Conservation (phyloP, 2,888 invertebrate species). For the Formica aserva region DNA sequence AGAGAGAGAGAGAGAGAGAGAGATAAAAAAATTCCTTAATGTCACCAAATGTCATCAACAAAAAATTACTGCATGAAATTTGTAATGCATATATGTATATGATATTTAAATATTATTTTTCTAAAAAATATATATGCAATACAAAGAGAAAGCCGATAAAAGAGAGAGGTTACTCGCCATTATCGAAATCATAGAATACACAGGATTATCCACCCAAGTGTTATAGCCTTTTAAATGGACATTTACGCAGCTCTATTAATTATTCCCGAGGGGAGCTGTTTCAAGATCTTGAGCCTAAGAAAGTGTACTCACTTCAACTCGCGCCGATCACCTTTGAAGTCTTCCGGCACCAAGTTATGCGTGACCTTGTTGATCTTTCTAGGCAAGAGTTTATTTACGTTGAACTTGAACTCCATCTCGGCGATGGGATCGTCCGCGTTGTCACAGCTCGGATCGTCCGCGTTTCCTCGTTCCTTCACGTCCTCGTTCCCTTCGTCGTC, state of each 20-base stretch:
- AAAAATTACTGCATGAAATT: not conserved
- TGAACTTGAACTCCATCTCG: constrained; percentile 84
- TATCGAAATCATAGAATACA: not conserved
- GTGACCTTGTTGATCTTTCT: constrained; percentile 84
- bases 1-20: too few relatives aligned
- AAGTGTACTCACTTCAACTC: constrained; percentile 80
- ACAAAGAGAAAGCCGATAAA: not conserved
- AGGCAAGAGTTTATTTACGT: constrained; percentile 83
- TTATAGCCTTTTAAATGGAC: not conserved
- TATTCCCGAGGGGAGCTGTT: not conserved
- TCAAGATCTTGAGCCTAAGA: not conserved
- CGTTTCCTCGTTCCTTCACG: constrained; percentile 3
- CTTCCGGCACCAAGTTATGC: constrained; percentile 82
- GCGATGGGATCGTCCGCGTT: not conserved
- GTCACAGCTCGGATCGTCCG: constrained; percentile 8
- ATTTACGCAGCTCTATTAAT: constrained; percentile 8
- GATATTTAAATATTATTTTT: not conserved
- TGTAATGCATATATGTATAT: not conserved
- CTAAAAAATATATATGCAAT: not conserved
- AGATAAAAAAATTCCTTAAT: not conserved
- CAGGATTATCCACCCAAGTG: not conserved
- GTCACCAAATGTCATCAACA: not conserved
- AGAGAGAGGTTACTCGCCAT: not conserved
- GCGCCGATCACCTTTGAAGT: constrained; percentile 83
- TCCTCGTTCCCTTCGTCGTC: constrained; percentile 13